Evolutionary conservation across 2,888 invertebrate species (phyloP), one percentile per base, ranked within the genome.

Genomic region (Stomorhina lunata): DNA sequence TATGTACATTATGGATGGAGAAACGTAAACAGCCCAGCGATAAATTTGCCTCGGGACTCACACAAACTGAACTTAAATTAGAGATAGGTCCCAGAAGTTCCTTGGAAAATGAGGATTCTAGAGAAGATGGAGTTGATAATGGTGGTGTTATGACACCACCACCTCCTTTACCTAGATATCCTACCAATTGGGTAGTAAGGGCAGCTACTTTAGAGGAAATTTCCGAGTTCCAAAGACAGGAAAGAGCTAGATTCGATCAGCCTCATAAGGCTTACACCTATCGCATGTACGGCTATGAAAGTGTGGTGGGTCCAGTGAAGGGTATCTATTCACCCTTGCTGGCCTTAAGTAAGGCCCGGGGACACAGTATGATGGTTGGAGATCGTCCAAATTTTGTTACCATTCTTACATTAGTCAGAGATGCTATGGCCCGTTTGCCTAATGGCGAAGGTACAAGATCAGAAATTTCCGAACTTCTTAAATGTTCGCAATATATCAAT

Each of bases 221-320:
- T 55, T 92, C 93, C 22, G 94, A 94, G 66, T 97, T 96, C 86
- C 93, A 95, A 57, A 92, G 94, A 17, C 95, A 98, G 92, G 98
- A 99, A 90, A 93, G 95, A 15, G 92, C 93, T 85, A 93, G 98
- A 59, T 99, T 97, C 89, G 95, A 96, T 57, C 94, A 96, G 83
- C 98, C 98, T 0, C 97, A 98, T 85, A 96, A 96, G 88, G 96
- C 98, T 0, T 99, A 97, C 88, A 98, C 98, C 0, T 98, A 97
- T 88, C 92, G 94, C 15, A 95, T 97, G 92, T 95, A 97, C 88
- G 96, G 96, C 85, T 98, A 95, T 88, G 95, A 95, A 85, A 95
- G 95, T 55, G 95, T 96, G 5, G 96, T 96, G 4, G 96, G 96
- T 0, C 96, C 96, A 0, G 94, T 96, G 0, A 95, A 95, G 90